A percentile compares a stretch with the other conserved stretches of the same genome.
These are phyloP conservation scores for Oryctes rhinoceros DNA, from an alignment of 1,140 invertebrate species.

Conservation along the genomic window DNA sequence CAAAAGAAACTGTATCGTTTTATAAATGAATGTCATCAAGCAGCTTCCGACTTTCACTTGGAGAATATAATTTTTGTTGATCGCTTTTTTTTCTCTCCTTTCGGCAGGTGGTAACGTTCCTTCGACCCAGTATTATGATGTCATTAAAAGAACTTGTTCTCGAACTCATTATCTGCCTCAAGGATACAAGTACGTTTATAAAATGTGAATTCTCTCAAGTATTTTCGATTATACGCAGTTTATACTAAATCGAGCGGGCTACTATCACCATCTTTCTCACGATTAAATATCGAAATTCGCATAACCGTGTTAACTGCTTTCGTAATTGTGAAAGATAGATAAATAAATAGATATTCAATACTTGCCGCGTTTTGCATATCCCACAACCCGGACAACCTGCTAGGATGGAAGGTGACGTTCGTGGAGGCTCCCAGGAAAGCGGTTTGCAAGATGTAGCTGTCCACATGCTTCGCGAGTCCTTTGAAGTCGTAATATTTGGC, in stretches of 20 bases:
- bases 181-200: too few relatives aligned
- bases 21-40: not conserved
- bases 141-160: too few relatives aligned
- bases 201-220: too few relatives aligned
- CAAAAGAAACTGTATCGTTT: conserved; percentile 16
- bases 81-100: not conserved
- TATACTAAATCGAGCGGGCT: too few relatives aligned
- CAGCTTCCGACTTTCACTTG: conserved; percentile 25
- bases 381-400: conserved; percentile 77
- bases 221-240: too few relatives aligned
- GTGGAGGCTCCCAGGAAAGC: conserved; percentile 72
- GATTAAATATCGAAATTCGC: too few relatives aligned
- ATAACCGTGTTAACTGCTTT: too few relatives aligned
- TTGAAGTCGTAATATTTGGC: conserved; percentile 77
- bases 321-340: too few relatives aligned
- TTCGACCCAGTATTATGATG: too few relatives aligned
- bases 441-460: conserved; percentile 75
- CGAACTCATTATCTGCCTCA: too few relatives aligned
- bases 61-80: not conserved
- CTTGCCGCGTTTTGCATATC: conserved; percentile 81
- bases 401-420: conserved; percentile 77
- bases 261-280: too few relatives aligned
- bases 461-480: conserved; percentile 68
- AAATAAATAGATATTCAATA: conserved; percentile 5
- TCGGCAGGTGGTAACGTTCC: too few relatives aligned